These are phyloP conservation scores for Callipepla squamata DNA, from an alignment of 2,113 vertebrate genomes.

Conservation along the genomic window DNA sequence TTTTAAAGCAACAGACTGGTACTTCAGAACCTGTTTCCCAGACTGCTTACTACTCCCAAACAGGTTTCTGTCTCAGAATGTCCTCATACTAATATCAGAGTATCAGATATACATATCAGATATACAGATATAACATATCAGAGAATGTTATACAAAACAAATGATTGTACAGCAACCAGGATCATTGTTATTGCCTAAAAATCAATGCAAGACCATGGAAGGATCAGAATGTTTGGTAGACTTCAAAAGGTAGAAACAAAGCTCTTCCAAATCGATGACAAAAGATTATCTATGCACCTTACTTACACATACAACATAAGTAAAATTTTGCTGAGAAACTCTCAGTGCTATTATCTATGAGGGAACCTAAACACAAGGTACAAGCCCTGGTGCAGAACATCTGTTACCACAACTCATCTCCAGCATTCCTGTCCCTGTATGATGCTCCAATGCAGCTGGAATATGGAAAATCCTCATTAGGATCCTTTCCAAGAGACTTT, in stretches of 20 bases:
- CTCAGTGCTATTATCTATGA: background rate
- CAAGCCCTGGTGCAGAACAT: background rate
- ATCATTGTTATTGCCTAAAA: background rate
- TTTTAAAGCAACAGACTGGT: background rate
- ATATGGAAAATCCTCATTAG: background rate
- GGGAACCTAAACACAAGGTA: background rate
- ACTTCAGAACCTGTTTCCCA: background rate
- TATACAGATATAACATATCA: too few species aligned
- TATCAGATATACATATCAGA: too few species aligned
- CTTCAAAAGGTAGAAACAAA: background rate
- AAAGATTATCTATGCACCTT: accelerated
- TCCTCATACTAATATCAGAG: background rate
- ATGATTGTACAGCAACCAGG: background rate
- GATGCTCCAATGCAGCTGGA: background rate
- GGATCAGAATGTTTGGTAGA: background rate
- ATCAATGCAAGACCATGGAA: background rate
- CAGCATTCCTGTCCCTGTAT: background rate
- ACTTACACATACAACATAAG: accelerated
- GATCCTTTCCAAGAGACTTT: background rate
- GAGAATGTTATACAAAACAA: background rate
- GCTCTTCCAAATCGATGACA: background rate
- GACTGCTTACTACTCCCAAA: background rate
- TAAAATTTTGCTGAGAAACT: background rate
- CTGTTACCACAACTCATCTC: background rate
- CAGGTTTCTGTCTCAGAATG: background rate